Evolutionary conservation across 2,113 vertebrate genomes (phyloP), one percentile per base, ranked within the genome.

Genomic region (Paratilapia polleni): DNA sequence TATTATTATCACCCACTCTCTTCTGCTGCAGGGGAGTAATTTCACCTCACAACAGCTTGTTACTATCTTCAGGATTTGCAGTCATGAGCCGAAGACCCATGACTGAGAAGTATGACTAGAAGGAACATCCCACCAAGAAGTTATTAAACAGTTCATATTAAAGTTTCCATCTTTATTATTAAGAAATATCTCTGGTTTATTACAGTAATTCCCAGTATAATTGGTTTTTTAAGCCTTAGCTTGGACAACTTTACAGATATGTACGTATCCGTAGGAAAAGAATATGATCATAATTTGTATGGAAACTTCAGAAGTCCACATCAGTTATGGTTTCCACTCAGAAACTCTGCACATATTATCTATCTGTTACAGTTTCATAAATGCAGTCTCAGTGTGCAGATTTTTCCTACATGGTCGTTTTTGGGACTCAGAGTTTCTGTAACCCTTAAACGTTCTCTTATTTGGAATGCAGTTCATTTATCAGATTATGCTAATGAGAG

Each of bases 371-470:
- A 63, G 61, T 7, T 66, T 17, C 68, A 52, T 52, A 54, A 73
- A 73, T 31, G 24, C 22, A 0, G 17, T 31, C 0, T 54, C 43
- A 36, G 11, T 36, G 28, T 63, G 6, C 60, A 20, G 17, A 2
- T 6, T 12, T 63, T 66, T 43, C 38, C 9, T 66, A 26, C 3
- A 3, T 0, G 10, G 7, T 24, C 9, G 9, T 24, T 75, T 75
- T 34, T 36, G 31, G 28, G 34, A 43, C 36, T 43, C 9, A 43
- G 17, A 20, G 15, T 61, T 60, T 26, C 28, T n/a, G 24, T 28
- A 6, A 31, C 4, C 11, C 19, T 47, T 15, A 61, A 61, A 0
- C 2, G 0, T n/a, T 17, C 2, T 11, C 24, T 61, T 59, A 60
- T 47, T 77, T 60, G 38, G 8, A 41, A 73, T 58, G 10, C 15